A percentile compares a stretch with the other conserved stretches of the same genome.
Evolutionary conservation across 2,888 invertebrate species (phyloP).

Genomic region (Rhingia campestris): DNA sequence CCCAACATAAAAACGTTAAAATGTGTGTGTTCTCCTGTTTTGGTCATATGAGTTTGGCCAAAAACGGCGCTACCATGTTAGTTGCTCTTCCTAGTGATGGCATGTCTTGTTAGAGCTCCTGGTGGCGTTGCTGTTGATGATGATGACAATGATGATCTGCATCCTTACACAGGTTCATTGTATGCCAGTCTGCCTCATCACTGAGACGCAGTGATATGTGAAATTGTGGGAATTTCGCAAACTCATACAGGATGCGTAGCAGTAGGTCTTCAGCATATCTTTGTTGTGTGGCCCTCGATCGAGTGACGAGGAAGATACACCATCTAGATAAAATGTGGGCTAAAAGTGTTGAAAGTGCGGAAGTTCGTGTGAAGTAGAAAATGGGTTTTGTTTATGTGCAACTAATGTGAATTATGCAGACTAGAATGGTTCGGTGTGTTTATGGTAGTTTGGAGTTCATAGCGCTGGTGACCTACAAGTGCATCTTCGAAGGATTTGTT

Average conservation of each 20-base stretch:
- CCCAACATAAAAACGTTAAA: constrained; percentile 21
- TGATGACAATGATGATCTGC: constrained; percentile 66
- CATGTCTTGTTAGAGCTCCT: constrained; percentile 50
- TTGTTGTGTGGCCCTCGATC: constrained; percentile 5
- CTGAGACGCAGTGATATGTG: constrained; percentile 66
- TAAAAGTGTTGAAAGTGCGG: constrained; percentile 56
- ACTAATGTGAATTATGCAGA: constrained; percentile 53
- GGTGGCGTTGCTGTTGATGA: constrained; percentile 15
- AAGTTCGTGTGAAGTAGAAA: constrained; percentile 73
- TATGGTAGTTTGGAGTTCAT: constrained; percentile 10
- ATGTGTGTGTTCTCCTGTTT: constrained; percentile 44
- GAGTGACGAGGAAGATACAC: constrained; percentile 29
- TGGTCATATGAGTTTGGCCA: constrained; percentile 62
- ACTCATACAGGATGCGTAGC: constrained; percentile 51
- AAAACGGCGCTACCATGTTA: constrained; percentile 56
- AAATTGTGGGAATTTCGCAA: constrained; percentile 69
- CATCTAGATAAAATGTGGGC: constrained; percentile 37
- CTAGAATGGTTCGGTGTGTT: background rate
- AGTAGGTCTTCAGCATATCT: constrained; percentile 26
- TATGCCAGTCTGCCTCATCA: constrained; percentile 56
- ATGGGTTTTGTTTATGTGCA: constrained; percentile 54
- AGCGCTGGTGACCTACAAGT: constrained; percentile 48
- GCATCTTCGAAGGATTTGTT: constrained; percentile 3
- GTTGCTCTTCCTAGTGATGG: constrained; percentile 19
- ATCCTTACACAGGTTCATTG: constrained; percentile 60